Evolutionary conservation across 2,888 invertebrate genomes (phyloP).

Genomic region (Nemoura dubitans): DNA sequence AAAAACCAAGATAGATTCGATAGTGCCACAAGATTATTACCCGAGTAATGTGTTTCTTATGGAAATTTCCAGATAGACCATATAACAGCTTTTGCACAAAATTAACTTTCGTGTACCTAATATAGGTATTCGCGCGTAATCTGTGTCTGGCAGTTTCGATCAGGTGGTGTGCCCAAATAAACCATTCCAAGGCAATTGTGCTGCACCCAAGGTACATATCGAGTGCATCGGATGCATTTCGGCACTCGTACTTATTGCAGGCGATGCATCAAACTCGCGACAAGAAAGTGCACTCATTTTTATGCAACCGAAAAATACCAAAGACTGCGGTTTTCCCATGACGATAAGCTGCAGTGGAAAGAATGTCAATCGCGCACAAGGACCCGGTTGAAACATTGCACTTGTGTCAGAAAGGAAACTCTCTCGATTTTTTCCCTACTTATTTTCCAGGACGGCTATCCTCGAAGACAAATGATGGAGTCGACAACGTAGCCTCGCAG

Average conservation of each 20-base stretch:
- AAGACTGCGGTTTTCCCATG: background rate
- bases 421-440: background rate
- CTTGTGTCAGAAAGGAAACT: background rate
- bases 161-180: too few relatives aligned
- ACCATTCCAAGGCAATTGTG: background rate
- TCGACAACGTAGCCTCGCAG: background rate
- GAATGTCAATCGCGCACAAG: too few relatives aligned
- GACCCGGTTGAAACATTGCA: too few relatives aligned
- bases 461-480: background rate
- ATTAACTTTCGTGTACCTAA: slow-evolving; percentile 1
- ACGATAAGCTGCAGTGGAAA: background rate
- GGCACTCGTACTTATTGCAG: background rate
- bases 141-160: too few relatives aligned
- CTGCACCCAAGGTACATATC: too few relatives aligned
- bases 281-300: background rate
- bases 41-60: slow-evolving; percentile 8
- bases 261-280: background rate
- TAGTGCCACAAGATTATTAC: background rate
- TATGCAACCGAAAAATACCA: background rate
- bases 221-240: background rate
- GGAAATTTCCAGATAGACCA: background rate
- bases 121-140: too few relatives aligned
- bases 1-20: slow-evolving; percentile 13
- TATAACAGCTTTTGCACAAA: background rate
- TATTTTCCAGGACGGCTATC: background rate